Percentiles rank a stretch among this genome's conserved stretches.
Evolutionary conservation across 2,113 vertebrate species (phyloP).

Genomic region (Gallinago jamesoni): DNA sequence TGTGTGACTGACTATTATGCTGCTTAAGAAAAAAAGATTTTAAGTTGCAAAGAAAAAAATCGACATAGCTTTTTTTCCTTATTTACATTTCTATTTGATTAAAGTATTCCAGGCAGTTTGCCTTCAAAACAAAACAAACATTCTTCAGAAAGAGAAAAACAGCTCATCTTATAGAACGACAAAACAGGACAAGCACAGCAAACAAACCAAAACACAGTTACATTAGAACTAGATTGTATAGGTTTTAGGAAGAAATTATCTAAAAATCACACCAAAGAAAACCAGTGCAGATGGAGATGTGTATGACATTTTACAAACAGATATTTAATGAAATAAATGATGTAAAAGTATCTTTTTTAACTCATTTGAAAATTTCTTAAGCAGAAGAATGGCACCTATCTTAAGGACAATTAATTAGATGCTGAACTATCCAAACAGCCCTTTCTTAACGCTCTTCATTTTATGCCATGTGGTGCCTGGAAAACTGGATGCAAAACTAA

Average conservation of each 20-base stretch:
- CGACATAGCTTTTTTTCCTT: background rate
- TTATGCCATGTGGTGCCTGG: background rate
- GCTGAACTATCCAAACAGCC: background rate
- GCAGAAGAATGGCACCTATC: background rate
- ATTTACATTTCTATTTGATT: background rate
- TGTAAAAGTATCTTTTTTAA: constrained; percentile 10
- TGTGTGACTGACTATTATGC: background rate
- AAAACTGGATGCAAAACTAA: background rate
- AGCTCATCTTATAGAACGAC: background rate
- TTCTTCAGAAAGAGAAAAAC: background rate
- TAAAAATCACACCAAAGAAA: background rate
- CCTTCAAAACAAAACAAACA: no score
- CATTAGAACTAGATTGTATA: background rate
- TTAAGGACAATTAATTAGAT: background rate
- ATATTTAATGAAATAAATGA: constrained; percentile 46
- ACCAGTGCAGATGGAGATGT: background rate
- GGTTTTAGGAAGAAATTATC: background rate
- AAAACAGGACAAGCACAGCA: background rate
- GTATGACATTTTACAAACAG: constrained; percentile 21
- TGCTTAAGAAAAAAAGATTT: constrained; percentile 12
- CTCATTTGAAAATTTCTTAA: constrained; percentile 31
- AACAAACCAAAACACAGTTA: background rate
- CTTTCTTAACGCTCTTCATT: background rate
- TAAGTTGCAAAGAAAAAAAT: constrained; percentile 18
- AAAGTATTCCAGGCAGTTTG: background rate